Percentiles rank a stretch among this genome's conserved stretches.
Conservation (phyloP, 1,140 invertebrate genomes). For the Scaptomyza montana region DNA sequence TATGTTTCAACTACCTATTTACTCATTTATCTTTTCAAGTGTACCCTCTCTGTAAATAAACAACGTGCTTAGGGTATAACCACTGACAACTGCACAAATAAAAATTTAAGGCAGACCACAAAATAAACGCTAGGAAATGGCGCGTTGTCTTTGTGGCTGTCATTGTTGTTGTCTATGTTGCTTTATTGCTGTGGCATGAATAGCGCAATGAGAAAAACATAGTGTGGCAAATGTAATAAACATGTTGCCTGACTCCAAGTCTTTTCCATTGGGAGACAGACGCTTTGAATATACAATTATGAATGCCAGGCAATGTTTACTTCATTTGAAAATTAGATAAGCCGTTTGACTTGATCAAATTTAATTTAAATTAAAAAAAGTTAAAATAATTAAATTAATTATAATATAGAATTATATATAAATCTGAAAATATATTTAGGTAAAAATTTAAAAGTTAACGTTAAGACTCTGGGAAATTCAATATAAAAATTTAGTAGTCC, state of each 20-base stretch:
- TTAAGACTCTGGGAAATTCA: no score
- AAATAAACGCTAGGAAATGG: slow-evolving; percentile 76
- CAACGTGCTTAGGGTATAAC: slow-evolving; percentile 24
- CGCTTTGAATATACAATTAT: slow-evolving; percentile 77
- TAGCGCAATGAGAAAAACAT: slow-evolving; percentile 59
- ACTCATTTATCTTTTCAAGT: no score
- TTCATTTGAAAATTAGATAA: slow-evolving; percentile 79
- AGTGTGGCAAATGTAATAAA: slow-evolving; percentile 80
- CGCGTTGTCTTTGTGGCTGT: slow-evolving; percentile 20
- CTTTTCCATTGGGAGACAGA: slow-evolving; percentile 58
- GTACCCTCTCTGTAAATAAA: not conserved
- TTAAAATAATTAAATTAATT: no score
- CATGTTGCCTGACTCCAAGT: slow-evolving; percentile 59
- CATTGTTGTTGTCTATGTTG: slow-evolving; percentile 14
- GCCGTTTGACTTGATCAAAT: slow-evolving; percentile 71
- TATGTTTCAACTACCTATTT: no score
- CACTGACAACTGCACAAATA: slow-evolving; percentile 43
- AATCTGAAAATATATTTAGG: no score
- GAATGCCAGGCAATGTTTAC: slow-evolving; percentile 72
- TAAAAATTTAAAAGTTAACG: no score
- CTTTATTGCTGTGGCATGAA: slow-evolving; percentile 40
- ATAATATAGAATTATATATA: no score
- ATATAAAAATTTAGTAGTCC: no score
- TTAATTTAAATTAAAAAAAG: no score
- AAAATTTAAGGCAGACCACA: slow-evolving; percentile 71